A percentile compares a stretch with the other conserved stretches of the same genome.
Conservation (phyloP, 2,888 invertebrate genomes). For the Philhelius pedissequus region DNA sequence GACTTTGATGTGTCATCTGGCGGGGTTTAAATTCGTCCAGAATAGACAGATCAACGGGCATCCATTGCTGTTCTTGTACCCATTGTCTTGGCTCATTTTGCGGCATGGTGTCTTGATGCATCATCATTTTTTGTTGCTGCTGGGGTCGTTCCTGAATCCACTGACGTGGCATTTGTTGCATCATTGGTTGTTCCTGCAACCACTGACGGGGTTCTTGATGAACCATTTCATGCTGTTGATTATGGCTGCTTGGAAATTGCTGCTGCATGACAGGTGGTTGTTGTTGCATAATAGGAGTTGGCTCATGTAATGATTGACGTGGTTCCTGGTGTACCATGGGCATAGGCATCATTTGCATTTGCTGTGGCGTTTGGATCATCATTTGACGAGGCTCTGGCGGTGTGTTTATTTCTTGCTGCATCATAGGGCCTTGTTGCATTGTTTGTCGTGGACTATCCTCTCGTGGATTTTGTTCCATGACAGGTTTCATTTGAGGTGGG, state of each 20-base stretch:
- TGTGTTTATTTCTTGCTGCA: background rate
- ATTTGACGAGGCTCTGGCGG: background rate
- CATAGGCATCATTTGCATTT: background rate
- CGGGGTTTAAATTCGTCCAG: background rate
- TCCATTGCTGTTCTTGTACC: constrained; percentile 26
- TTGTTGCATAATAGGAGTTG: background rate
- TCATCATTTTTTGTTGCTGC: constrained; percentile 12
- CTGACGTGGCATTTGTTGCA: constrained; percentile 28
- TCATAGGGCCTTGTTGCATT: background rate
- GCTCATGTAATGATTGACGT: constrained; percentile 18
- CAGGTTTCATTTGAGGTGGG: background rate
- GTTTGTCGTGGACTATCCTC: background rate
- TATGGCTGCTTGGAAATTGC: background rate
- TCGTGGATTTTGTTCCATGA: background rate
- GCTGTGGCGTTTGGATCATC: background rate
- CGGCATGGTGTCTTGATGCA: background rate
- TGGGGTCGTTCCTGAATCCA: constrained; percentile 32
- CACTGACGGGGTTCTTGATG: constrained; percentile 34
- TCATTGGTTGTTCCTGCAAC: constrained; percentile 8
- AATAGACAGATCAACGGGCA: background rate
- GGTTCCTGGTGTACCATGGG: background rate
- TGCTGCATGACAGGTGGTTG: background rate
- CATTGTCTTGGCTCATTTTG: constrained; percentile 15
- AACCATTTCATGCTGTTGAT: background rate
- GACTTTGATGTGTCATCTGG: constrained; percentile 6